Evolutionary conservation across 2,113 vertebrate species (phyloP).

Genomic region (Cynopterus brachyotis): DNA sequence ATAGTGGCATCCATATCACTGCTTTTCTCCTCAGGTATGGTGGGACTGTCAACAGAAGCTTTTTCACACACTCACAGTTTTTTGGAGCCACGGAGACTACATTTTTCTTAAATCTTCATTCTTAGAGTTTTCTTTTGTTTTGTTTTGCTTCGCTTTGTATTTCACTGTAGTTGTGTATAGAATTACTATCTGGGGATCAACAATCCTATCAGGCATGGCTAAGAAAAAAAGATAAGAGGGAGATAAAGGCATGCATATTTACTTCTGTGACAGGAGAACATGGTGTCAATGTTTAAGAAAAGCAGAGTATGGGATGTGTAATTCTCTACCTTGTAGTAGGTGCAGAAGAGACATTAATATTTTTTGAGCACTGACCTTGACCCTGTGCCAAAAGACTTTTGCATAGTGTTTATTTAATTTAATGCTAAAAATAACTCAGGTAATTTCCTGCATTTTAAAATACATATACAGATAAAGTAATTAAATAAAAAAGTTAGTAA

Average conservation of each 20-base stretch:
- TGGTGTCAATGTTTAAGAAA: neutral
- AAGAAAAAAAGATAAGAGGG: neutral
- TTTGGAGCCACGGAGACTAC: neutral
- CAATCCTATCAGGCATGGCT: neutral
- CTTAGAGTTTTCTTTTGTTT: neutral
- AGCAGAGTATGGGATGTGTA: neutral
- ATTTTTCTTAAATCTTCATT: neutral
- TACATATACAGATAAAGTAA: neutral
- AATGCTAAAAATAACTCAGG: neutral
- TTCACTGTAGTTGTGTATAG: neutral
- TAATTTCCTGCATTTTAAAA: neutral
- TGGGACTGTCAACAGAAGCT: neutral
- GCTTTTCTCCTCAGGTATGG: neutral
- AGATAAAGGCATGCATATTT: neutral
- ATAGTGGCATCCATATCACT: neutral
- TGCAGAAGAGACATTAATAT: neutral
- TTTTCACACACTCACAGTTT: neutral
- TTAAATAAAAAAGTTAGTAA: neutral
- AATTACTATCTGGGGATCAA: neutral
- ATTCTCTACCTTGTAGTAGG: neutral
- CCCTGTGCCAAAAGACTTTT: neutral
- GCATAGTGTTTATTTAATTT: neutral
- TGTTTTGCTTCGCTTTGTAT: neutral
- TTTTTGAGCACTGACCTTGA: neutral
- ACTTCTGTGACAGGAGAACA: neutral